Evolutionary conservation across 1,140 invertebrate species (phyloP), one percentile per base, ranked within the genome.

Genomic region (Drosophila pachea): DNA sequence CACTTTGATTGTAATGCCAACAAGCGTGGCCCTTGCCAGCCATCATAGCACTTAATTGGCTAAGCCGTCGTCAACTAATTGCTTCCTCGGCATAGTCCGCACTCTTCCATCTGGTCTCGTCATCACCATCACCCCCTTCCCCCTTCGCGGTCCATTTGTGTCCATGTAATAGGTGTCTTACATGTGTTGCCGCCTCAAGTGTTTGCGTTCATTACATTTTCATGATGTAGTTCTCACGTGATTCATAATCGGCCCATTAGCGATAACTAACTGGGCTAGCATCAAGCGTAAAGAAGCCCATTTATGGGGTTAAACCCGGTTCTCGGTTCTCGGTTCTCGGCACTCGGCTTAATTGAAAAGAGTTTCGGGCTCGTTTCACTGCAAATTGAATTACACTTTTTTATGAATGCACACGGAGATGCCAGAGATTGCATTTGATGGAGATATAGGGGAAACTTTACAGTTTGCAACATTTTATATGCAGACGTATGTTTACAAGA

Each of bases 1-100:
- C 79, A 83, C 79, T 83, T 83, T 84, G 76, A 45, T 43, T 53
- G 72, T 54, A 72, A 73, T 73, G 78, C 49, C 64, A 81, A 53
- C 55, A 59, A 50, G 42, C 29, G 43, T 16, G 43, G 45, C 53
- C 55, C 63, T 55, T 67, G 40, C 49, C 14, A 9, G 8, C 49
- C 59, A 38, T 54, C 54, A 52, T 53, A 47, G 16, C 61, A 50
- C 70, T 78, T 78, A 78, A 81, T 81, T 76, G 72, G 50, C 49
- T 43, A 40, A 54, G 31, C 36, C 63, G 16, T 32, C 31, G 47
- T 36, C 60, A 53, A 53, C 54, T 66, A 70, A 70, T 70, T 70
- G 62, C 38, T 31, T 3, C 48, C 33, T 33, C 22, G 36, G 35
- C n/a, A 11, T 11, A 14, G 40, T 40, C 12, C 12, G 33, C n/a